Evolutionary conservation across 2,888 invertebrate genomes (phyloP).

Genomic region (Odiellus spinosus): DNA sequence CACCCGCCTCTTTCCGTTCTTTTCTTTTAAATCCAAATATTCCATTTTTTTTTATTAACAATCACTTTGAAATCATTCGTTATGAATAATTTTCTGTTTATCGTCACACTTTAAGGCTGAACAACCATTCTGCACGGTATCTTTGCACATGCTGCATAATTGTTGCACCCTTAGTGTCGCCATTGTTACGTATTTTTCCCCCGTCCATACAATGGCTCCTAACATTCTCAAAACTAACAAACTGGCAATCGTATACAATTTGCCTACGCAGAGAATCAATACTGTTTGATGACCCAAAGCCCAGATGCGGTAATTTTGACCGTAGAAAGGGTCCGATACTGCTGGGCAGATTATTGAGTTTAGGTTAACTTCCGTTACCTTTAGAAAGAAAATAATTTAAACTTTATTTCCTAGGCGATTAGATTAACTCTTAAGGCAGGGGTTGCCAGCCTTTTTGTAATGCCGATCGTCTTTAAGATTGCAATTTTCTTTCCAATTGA

Average conservation of each 20-base stretch:
- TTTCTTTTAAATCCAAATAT: too few species aligned
- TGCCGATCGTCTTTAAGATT: too few species aligned
- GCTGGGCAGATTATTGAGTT: conserved; percentile 96
- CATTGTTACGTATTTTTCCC: conserved; percentile 15
- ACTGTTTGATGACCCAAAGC: conserved; percentile 72
- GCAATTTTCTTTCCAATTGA: too few species aligned
- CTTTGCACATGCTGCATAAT: conserved; percentile 13
- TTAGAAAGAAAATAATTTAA: conserved; percentile 31
- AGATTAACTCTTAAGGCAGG: too few species aligned
- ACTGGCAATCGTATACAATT: conserved; percentile 40
- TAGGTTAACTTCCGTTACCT: conserved; percentile 81
- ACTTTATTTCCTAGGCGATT: not conserved
- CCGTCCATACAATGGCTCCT: conserved; percentile 17
- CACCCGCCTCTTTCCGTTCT: too few species aligned
- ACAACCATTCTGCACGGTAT: not conserved
- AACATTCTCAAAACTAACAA: conserved; percentile 11
- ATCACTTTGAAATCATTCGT: too few species aligned
- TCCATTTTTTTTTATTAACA: too few species aligned
- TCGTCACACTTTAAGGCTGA: too few species aligned
- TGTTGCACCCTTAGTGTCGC: conserved; percentile 12
- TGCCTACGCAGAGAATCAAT: conserved; percentile 65
- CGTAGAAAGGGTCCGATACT: conserved; percentile 81
- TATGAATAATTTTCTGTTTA: too few species aligned
- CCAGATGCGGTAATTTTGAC: conserved; percentile 72
- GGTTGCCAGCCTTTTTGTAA: too few species aligned